Evolutionary conservation across 2,797 vertebrate species (phyloP).

Genomic region (Sternotherus odoratus): DNA sequence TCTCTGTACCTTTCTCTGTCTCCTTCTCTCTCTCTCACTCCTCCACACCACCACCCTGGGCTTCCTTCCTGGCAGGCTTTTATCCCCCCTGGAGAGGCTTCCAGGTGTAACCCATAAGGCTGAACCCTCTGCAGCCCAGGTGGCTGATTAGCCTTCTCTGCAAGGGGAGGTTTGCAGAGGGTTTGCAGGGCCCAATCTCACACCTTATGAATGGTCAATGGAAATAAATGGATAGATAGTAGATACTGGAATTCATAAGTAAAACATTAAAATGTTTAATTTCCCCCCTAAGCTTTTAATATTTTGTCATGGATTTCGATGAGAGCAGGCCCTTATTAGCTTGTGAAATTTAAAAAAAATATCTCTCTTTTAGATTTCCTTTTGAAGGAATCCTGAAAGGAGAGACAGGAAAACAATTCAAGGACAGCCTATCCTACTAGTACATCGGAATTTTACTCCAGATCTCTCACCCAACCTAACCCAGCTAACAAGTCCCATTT

Average conservation of each 20-base stretch:
- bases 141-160: no score
- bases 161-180: no score
- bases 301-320: neutral
- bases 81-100: no score
- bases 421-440: neutral
- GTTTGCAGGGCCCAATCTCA: no score
- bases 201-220: neutral
- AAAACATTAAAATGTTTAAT: neutral
- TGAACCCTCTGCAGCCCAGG: no score
- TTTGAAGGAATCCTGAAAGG: slow-evolving; percentile 27
- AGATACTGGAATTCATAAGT: neutral
- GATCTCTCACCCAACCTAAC: neutral
- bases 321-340: accelerated
- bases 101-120: no score
- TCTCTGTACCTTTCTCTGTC: no score
- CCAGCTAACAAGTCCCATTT: neutral
- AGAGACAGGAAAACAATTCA: slow-evolving; percentile 9
- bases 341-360: slow-evolving; percentile 29
- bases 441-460: neutral
- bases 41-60: no score
- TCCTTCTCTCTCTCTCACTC: no score
- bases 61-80: no score
- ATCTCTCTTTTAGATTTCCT: slow-evolving; percentile 8
- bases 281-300: neutral
- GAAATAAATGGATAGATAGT: neutral